phyloP scores from a whole-genome alignment of 1,140 invertebrate genomes.

The Goniozus legneri region DNA sequence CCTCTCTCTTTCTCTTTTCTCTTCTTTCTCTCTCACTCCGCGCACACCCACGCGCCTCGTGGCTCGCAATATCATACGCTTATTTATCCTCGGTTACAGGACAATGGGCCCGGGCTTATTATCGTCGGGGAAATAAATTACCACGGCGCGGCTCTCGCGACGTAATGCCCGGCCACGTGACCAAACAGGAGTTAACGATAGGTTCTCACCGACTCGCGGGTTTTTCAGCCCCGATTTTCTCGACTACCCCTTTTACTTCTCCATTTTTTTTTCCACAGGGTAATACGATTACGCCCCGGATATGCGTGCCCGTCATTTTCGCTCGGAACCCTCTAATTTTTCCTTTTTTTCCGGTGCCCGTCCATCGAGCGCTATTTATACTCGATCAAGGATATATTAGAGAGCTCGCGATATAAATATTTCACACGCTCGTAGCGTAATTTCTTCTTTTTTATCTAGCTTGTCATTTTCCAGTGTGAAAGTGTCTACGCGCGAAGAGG shows the following conservation, averaged over 20 bases:
- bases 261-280: slow-evolving; percentile 18
- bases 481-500: too few species aligned
- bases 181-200: slow-evolving; percentile 42
- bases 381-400: too few species aligned
- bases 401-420: too few species aligned
- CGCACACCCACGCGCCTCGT: slow-evolving; percentile 17
- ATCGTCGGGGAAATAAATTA: slow-evolving; percentile 38
- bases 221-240: slow-evolving; percentile 18
- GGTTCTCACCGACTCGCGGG: slow-evolving; percentile 18
- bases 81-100: slow-evolving; percentile 25
- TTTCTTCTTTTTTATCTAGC: too few species aligned
- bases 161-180: slow-evolving; percentile 45
- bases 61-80: slow-evolving; percentile 23
- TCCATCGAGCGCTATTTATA: slow-evolving; percentile 1
- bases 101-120: slow-evolving; percentile 23
- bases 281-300: slow-evolving; percentile 22
- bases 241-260: slow-evolving; percentile 4
- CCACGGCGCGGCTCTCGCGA: slow-evolving; percentile 21
- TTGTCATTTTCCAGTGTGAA: too few species aligned
- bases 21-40: too few species aligned
- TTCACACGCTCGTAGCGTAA: too few species aligned
- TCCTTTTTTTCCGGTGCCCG: neutral
- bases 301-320: slow-evolving; percentile 17
- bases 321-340: too few species aligned
- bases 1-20: neutral